A percentile compares a stretch with the other conserved stretches of the same genome.
Evolutionary conservation across 37 sponge, comb jelly and placozoan species (phyloP).

Genomic region (Geodia barretti): DNA sequence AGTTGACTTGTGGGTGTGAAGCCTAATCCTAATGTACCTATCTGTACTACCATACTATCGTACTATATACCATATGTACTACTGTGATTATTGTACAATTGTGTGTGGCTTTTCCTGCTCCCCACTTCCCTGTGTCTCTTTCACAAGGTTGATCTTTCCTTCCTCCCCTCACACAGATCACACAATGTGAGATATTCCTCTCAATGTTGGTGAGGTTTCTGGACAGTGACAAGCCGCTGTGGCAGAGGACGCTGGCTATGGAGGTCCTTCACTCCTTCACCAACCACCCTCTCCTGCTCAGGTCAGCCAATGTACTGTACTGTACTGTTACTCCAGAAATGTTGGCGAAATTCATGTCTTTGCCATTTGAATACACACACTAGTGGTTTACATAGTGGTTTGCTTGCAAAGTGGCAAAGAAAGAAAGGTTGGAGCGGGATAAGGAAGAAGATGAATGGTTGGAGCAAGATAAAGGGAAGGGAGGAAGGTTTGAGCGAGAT

Average conservation of each 20-base stretch:
- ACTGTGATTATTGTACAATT: no score
- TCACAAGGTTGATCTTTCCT: not conserved
- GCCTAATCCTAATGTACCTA: no score
- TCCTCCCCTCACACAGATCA: slow-evolving; percentile 79
- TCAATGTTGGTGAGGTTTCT: slow-evolving; percentile 93
- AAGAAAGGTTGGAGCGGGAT: not conserved
- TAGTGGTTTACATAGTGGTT: not conserved
- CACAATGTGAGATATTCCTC: slow-evolving; percentile 97
- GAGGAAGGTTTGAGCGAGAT: not conserved
- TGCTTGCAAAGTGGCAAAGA: not conserved
- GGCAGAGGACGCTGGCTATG: slow-evolving; percentile 94
- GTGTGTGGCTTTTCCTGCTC: not conserved
- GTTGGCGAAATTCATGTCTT: no score
- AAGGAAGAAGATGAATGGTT: no score
- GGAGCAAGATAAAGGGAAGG: no score
- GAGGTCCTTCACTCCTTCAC: slow-evolving; percentile 85
- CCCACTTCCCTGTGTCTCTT: not conserved
- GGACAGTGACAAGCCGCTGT: slow-evolving; percentile 87
- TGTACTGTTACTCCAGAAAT: no score
- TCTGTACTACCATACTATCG: not conserved
- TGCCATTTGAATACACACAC: no score
- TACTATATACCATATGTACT: not conserved
- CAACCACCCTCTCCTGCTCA: slow-evolving; percentile 59
- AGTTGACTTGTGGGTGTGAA: no score
- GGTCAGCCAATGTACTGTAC: no score